Conservation (phyloP, 2,888 invertebrate genomes). For the Lissonota sp. region DNA sequence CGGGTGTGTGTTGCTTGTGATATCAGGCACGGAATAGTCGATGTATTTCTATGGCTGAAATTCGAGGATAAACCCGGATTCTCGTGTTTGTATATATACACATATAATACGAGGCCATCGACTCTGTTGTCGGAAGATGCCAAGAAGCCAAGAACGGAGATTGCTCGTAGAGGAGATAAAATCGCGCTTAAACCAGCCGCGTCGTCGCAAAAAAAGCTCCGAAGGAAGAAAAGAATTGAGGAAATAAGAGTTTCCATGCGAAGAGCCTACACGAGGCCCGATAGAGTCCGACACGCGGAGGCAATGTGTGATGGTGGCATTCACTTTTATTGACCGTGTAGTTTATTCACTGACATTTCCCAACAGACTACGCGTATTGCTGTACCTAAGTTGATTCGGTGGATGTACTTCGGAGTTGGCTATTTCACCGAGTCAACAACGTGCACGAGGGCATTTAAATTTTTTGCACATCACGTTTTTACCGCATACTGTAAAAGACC, state of each 20-base stretch:
- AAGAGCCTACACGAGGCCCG: not conserved
- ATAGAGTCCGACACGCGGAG: conserved; percentile 30
- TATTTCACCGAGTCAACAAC: not conserved
- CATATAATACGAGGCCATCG: conserved; percentile 15
- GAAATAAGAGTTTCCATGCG: conserved; percentile 38
- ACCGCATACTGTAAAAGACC: not conserved
- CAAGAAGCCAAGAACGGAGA: conserved; percentile 6
- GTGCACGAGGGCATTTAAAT: conserved; percentile 2
- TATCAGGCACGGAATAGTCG: conserved; percentile 13
- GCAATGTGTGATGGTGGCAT: conserved; percentile 33
- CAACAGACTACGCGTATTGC: not conserved
- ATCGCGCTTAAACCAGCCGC: conserved; percentile 45
- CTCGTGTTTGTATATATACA: conserved; percentile 15
- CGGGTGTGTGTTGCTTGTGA: conserved; percentile 6
- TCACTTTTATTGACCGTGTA: conserved; percentile 38
- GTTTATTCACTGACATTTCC: conserved; percentile 40
- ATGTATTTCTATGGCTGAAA: conserved; percentile 14
- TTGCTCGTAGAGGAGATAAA: conserved; percentile 50
- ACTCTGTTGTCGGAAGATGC: conserved; percentile 29
- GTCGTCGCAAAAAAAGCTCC: conserved; percentile 5
- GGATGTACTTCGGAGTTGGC: not conserved
- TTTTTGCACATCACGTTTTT: not conserved
- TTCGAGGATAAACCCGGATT: conserved; percentile 27
- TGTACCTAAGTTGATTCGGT: conserved; percentile 1
- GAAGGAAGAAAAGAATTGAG: conserved; percentile 23